These are phyloP conservation scores for Sinocyclocheilus maitianheensis DNA, from an alignment of 2,113 vertebrate species.

Conservation along the genomic window DNA sequence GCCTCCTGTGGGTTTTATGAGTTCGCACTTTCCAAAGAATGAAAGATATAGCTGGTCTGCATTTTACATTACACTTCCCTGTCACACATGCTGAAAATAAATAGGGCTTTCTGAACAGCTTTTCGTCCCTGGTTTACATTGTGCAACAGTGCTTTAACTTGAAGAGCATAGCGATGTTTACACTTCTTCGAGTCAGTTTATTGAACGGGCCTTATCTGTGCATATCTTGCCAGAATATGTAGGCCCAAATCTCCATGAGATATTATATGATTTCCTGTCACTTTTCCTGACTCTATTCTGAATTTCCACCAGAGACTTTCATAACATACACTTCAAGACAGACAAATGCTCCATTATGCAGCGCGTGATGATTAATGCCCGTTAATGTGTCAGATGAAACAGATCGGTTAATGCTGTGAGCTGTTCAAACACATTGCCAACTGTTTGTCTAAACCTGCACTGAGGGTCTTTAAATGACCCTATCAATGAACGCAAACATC, in stretches of 20 bases:
- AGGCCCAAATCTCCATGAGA: conserved; percentile 36
- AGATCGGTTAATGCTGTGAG: conserved; percentile 40
- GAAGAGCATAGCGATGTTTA: conserved; percentile 37
- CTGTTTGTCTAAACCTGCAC: conserved; percentile 53
- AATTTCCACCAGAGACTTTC: conserved; percentile 44
- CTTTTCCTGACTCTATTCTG: conserved; percentile 35
- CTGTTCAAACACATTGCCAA: conserved; percentile 49
- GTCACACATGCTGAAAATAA: conserved; percentile 30
- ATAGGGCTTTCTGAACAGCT: conserved; percentile 16
- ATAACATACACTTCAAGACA: conserved; percentile 36
- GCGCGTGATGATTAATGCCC: conserved; percentile 46
- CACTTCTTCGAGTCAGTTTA: conserved; percentile 35
- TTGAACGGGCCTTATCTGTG: conserved; percentile 45
- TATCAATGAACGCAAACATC: conserved; percentile 57
- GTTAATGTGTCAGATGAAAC: conserved; percentile 53
- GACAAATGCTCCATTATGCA: conserved; percentile 45
- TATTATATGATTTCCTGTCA: conserved; percentile 45
- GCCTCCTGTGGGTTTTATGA: not conserved
- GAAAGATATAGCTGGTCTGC: conserved; percentile 26
- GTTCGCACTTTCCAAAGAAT: conserved; percentile 22
- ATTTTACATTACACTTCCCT: conserved; percentile 44
- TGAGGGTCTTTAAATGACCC: conserved; percentile 45
- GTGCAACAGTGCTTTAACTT: conserved; percentile 10
- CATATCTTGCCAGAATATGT: conserved; percentile 30
- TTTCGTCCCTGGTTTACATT: not conserved